phyloP scores from a whole-genome alignment of 2,888 invertebrate species.

The Pecten maximus region DNA sequence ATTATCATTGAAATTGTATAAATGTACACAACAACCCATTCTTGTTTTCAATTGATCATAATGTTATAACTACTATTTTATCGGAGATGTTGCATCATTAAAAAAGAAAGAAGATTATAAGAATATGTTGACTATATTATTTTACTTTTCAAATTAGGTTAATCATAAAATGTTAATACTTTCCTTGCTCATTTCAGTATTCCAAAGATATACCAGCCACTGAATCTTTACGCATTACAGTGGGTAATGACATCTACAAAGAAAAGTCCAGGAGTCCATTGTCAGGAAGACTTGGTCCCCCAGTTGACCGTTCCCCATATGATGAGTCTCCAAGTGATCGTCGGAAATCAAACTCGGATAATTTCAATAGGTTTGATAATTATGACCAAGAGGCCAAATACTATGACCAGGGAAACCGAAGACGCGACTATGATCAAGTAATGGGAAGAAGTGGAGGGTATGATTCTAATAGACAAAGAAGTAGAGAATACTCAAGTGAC shows the following conservation, averaged over 20 bases:
- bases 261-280: conserved; percentile 52
- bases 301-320: conserved; percentile 44
- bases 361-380: background rate
- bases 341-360: conserved; percentile 37
- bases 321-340: conserved; percentile 37
- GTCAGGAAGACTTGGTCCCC: conserved; percentile 59
- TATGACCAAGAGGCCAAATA: conserved; percentile 27
- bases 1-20: too few species aligned
- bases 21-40: too few species aligned
- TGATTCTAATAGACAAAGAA: conserved; percentile 44
- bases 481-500: conserved; percentile 41
- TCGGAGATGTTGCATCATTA: too few species aligned
- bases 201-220: conserved; percentile 47
- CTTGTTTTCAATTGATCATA: too few species aligned
- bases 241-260: conserved; percentile 69
- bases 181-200: conserved; percentile 40
- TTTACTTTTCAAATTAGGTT: background rate
- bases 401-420: conserved; percentile 27
- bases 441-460: conserved; percentile 53
- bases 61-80: too few species aligned
- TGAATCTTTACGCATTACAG: conserved; percentile 69
- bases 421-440: conserved; percentile 27
- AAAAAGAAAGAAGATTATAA: too few species aligned
- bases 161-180: conserved; percentile 22
- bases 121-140: background rate